phyloP scores from a whole-genome alignment of 2,888 invertebrate species.

The Andricus quercusramuli region DNA sequence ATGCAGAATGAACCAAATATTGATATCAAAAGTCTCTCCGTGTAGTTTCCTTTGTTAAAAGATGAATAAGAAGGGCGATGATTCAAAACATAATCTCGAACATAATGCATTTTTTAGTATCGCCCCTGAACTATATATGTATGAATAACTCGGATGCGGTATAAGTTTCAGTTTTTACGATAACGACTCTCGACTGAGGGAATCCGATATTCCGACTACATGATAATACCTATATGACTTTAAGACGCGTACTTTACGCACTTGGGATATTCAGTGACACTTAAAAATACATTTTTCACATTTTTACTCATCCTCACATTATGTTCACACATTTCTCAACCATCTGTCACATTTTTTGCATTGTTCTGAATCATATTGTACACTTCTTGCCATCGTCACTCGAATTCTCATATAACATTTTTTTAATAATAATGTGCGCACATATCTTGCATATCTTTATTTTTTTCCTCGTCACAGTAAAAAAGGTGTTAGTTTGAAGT shows the following conservation, averaged over 20 bases:
- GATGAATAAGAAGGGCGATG: background rate
- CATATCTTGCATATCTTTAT: too few species aligned
- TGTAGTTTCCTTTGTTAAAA: background rate
- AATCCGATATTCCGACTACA: constrained; percentile 31
- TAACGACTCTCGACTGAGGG: constrained; percentile 19
- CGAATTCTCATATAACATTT: too few species aligned
- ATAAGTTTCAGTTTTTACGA: constrained; percentile 31
- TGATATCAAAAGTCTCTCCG: too few species aligned
- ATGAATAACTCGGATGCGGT: constrained; percentile 22
- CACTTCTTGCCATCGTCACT: too few species aligned
- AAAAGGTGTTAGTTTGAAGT: too few species aligned
- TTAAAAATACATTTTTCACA: background rate
- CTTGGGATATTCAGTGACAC: background rate
- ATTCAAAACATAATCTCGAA: background rate
- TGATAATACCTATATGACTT: background rate
- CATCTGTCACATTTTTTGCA: background rate
- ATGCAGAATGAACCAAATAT: too few species aligned
- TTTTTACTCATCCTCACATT: background rate
- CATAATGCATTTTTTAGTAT: background rate
- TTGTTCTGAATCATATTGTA: background rate
- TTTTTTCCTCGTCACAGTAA: too few species aligned
- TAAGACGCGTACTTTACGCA: background rate
- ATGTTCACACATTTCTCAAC: background rate
- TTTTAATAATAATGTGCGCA: too few species aligned
- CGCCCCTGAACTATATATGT: constrained; percentile 17